Percentiles rank a stretch among this genome's conserved stretches.
These are phyloP conservation scores for Agapornis roseicollis DNA, from an alignment of 2,113 vertebrate genomes.

Conservation along the genomic window DNA sequence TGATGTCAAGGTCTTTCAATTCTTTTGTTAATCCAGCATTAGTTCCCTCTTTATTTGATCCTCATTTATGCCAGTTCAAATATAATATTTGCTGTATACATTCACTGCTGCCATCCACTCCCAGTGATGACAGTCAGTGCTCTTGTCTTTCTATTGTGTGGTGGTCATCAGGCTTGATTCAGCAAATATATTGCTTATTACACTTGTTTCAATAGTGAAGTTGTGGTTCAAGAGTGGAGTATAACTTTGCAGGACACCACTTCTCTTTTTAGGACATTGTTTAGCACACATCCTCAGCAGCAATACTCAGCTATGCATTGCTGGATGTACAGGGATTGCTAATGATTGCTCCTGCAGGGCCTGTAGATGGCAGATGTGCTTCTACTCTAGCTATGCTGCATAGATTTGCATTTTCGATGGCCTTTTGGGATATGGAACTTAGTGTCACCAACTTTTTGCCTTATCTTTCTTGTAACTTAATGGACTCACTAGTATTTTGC, in stretches of 20 bases:
- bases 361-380: neutral
- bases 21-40: neutral
- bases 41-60: neutral
- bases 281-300: neutral
- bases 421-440: neutral
- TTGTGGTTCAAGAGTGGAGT: neutral
- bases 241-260: accelerated
- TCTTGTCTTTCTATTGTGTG: neutral
- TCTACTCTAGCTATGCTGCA: neutral
- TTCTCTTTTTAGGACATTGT: neutral
- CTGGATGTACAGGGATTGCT: neutral
- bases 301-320: neutral
- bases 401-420: neutral
- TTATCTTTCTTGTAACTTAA: neutral
- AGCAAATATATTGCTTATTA: neutral
- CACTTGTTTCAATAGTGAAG: neutral
- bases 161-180: neutral
- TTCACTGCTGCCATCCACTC: neutral
- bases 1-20: neutral
- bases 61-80: neutral
- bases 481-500: neutral
- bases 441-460: neutral
- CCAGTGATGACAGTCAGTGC: neutral
- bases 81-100: neutral
- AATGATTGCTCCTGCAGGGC: neutral